Conservation (phyloP, 2,797 vertebrate genomes). For the Delichon dasypus region DNA sequence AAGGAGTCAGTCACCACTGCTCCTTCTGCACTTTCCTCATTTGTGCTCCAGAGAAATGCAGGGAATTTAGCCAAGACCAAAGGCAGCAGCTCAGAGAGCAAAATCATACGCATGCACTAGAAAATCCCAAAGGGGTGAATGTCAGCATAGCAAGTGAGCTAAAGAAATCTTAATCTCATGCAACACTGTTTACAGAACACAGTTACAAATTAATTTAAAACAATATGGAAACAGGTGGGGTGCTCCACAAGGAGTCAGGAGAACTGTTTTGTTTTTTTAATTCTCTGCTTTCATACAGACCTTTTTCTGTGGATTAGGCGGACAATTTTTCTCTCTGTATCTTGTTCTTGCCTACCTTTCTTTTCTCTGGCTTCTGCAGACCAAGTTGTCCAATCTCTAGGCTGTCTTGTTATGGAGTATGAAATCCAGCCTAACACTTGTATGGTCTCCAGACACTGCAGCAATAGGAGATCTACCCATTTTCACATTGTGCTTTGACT, state of each 20-base stretch:
- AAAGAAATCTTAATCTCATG: neutral
- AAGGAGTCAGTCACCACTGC: no score
- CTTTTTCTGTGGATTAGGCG: neutral
- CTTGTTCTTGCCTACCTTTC: neutral
- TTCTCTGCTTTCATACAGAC: neutral
- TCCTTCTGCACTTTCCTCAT: neutral
- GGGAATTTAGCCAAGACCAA: neutral
- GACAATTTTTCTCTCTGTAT: neutral
- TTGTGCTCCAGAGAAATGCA: neutral
- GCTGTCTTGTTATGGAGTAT: neutral
- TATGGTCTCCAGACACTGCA: neutral
- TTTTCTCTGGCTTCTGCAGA: neutral
- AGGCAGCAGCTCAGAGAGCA: neutral
- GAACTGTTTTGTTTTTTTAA: accelerated
- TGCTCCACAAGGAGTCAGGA: neutral
- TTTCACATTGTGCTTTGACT: neutral
- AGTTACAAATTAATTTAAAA: neutral
- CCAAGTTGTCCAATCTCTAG: neutral
- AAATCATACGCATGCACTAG: neutral
- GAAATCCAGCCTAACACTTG: neutral
- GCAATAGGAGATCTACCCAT: neutral
- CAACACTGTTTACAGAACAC: neutral
- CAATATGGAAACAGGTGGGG: neutral
- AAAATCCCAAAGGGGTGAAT: neutral
- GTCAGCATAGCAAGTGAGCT: neutral